Percentiles rank a stretch among this genome's conserved stretches.
These are phyloP conservation scores for Garrulus glandarius DNA, from an alignment of 2,797 vertebrate genomes.

Conservation along the genomic window DNA sequence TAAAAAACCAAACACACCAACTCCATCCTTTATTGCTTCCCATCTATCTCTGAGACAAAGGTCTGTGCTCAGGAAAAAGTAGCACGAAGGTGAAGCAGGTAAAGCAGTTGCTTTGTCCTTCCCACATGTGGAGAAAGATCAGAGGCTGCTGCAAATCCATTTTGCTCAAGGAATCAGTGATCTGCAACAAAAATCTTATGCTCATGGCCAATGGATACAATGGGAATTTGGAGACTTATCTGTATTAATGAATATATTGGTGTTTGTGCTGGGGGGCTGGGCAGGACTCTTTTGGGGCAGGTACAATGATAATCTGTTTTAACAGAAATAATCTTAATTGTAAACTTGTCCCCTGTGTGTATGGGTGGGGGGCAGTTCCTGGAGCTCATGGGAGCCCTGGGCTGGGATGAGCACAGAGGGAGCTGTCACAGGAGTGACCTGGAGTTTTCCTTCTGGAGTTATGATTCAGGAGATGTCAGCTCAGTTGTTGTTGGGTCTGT, in stretches of 20 bases:
- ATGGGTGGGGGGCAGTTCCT: fast-evolving
- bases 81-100: background rate
- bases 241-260: background rate
- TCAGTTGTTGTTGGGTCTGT: background rate
- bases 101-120: background rate
- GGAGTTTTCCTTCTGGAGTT: background rate
- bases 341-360: background rate
- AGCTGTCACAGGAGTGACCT: background rate
- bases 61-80: background rate
- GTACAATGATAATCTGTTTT: background rate
- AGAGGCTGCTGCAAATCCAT: background rate
- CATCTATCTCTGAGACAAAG: background rate
- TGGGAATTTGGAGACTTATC: background rate
- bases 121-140: background rate
- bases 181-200: background rate
- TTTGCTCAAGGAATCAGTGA: background rate
- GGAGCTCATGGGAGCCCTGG: fast-evolving
- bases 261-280: background rate
- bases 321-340: background rate
- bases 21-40: background rate
- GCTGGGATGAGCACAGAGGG: background rate
- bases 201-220: fast-evolving
- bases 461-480: fast-evolving
- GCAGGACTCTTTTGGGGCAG: background rate
- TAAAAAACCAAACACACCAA: background rate